Conservation (phyloP, 2,797 vertebrate genomes). For the Oreortyx pictus region DNA sequence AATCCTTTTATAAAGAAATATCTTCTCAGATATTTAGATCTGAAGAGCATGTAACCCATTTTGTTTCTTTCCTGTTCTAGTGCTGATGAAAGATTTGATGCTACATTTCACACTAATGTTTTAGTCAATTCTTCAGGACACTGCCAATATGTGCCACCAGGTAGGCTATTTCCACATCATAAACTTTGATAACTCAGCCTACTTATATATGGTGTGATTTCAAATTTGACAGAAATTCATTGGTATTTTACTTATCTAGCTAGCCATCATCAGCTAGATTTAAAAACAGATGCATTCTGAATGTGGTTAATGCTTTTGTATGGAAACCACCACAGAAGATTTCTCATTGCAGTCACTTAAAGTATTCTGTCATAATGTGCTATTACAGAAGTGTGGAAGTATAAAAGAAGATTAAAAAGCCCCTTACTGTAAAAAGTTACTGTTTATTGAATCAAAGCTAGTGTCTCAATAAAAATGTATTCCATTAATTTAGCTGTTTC, state of each 20-base stretch:
- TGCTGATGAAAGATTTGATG: constrained; percentile 93
- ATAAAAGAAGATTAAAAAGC: not conserved
- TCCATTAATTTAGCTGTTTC: not conserved
- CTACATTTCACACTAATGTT: constrained; percentile 92
- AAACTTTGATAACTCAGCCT: not conserved
- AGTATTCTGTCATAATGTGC: not conserved
- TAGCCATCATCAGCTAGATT: not conserved
- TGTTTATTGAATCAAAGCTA: not conserved
- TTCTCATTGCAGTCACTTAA: not conserved
- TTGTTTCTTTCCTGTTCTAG: constrained; percentile 74
- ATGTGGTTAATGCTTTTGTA: not conserved
- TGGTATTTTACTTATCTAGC: not conserved
- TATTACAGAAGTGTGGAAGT: not conserved
- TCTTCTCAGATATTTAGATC: not conserved
- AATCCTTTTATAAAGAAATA: not conserved
- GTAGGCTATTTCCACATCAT: constrained; percentile 74
- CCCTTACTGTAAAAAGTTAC: not conserved
- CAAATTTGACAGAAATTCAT: not conserved
- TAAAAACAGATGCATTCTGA: not conserved
- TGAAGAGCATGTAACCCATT: not conserved
- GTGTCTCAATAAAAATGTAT: not conserved
- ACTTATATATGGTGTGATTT: not conserved
- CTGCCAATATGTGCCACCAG: constrained; percentile 91
- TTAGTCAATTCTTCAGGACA: constrained; percentile 87
- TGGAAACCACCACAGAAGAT: not conserved